Percentiles rank a stretch among this genome's conserved stretches.
Conservation (phyloP, 53 echinoderm and acorn worm genomes). For the Arbacia lixula region DNA sequence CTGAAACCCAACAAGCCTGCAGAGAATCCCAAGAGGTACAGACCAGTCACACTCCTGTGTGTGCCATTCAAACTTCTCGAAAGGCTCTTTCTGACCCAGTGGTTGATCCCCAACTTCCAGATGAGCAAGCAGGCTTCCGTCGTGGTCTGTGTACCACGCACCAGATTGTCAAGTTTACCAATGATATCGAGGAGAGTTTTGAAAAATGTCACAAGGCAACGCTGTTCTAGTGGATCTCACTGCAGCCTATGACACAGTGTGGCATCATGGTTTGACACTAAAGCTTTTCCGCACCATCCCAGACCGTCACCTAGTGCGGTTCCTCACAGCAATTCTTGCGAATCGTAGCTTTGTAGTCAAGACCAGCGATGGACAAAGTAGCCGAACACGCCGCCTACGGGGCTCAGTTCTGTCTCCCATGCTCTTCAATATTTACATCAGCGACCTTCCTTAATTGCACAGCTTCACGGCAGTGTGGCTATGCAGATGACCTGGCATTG, state of each 20-base stretch:
- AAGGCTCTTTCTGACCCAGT: constrained; percentile 17
- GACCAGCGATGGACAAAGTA: too few species aligned
- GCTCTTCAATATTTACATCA: too few species aligned
- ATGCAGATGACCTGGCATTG: too few species aligned
- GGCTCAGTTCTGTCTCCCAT: too few species aligned
- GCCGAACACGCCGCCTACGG: too few species aligned
- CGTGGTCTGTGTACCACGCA: constrained; percentile 37
- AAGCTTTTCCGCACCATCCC: constrained; percentile 55
- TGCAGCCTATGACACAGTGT: constrained; percentile 62
- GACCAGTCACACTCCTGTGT: constrained; percentile 48
- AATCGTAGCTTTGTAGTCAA: constrained; percentile 52
- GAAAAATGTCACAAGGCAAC: constrained; percentile 43
- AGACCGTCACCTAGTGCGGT: constrained; percentile 40
- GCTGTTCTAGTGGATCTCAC: constrained; percentile 55
- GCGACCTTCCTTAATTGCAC: too few species aligned
- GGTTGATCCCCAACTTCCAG: constrained; percentile 54
- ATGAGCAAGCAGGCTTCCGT: constrained; percentile 70
- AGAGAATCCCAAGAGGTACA: constrained; percentile 63
- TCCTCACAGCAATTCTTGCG: constrained; percentile 12
- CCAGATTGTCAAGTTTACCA: constrained; percentile 33
- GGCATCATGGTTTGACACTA: constrained; percentile 47
- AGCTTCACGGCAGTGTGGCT: too few species aligned
- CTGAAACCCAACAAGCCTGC: constrained; percentile 63
- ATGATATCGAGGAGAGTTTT: constrained; percentile 51
- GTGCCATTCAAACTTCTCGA: constrained; percentile 58